These are phyloP conservation scores for Mustelus asterias DNA, from an alignment of 2,113 vertebrate genomes.

Conservation along the genomic window DNA sequence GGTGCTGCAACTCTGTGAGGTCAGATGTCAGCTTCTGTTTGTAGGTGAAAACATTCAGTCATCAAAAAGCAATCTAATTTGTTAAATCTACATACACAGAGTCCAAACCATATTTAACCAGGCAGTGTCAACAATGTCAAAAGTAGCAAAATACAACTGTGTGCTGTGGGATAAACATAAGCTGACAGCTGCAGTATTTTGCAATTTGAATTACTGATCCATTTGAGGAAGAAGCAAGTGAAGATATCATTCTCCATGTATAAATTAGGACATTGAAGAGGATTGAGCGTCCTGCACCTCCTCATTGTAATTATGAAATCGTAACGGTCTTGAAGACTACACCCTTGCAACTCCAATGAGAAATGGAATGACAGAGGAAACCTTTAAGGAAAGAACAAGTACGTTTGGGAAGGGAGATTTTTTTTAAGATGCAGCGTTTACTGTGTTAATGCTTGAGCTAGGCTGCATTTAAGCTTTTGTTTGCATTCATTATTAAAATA, in stretches of 20 bases:
- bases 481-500: background rate
- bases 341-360: background rate
- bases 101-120: background rate
- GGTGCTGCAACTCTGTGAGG: conserved; percentile 68
- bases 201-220: background rate
- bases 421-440: background rate
- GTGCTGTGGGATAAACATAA: background rate
- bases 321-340: background rate
- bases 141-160: background rate
- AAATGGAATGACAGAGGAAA: conserved; percentile 19
- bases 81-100: background rate
- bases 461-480: background rate
- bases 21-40: conserved; percentile 73
- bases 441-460: background rate
- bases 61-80: background rate
- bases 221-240: background rate
- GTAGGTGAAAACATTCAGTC: conserved; percentile 38
- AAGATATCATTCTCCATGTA: background rate
- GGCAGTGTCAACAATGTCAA: background rate
- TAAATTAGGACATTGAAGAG: background rate
- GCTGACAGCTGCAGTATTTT: background rate
- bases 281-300: background rate
- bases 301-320: background rate
- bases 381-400: background rate
- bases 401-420: background rate